phyloP scores from a whole-genome alignment of 2,797 vertebrate species.

The Rhadinocentrus ornatus region DNA sequence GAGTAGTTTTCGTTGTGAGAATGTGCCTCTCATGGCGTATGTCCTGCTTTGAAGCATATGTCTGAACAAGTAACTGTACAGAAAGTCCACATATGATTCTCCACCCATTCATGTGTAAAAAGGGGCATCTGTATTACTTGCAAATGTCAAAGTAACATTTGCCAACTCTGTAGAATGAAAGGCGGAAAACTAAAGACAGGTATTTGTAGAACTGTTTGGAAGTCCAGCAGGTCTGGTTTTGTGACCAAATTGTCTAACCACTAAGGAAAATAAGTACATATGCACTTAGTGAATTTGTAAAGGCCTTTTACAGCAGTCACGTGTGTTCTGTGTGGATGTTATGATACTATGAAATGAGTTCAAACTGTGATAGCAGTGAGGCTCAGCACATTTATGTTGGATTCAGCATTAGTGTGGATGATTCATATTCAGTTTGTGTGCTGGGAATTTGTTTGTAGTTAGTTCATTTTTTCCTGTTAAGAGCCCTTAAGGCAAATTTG shows the following conservation, averaged over 20 bases:
- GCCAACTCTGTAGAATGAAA: not conserved
- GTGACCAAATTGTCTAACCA: not conserved
- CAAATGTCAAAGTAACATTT: not conserved
- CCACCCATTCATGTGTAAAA: not conserved
- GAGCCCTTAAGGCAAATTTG: slow-evolving; percentile 15
- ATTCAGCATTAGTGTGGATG: slow-evolving; percentile 3
- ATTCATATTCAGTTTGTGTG: slow-evolving; percentile 21
- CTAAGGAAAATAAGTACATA: not conserved
- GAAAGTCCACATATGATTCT: not conserved
- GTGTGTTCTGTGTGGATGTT: not conserved
- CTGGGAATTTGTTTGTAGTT: slow-evolving; percentile 10
- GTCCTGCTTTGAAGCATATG: not conserved
- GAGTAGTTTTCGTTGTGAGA: not conserved
- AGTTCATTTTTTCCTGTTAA: not conserved
- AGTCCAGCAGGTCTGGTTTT: not conserved
- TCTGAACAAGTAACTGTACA: not conserved
- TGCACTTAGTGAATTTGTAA: not conserved
- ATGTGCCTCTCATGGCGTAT: not conserved
- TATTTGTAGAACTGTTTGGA: not conserved
- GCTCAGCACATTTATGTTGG: not conserved
- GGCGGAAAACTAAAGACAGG: not conserved
- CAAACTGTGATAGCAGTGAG: not conserved
- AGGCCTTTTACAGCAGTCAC: not conserved
- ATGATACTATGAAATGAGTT: slow-evolving; percentile 14
- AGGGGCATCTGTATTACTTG: not conserved